Evolutionary conservation across 2,797 vertebrate species (phyloP).

Genomic region (Euthynnus affinis): DNA sequence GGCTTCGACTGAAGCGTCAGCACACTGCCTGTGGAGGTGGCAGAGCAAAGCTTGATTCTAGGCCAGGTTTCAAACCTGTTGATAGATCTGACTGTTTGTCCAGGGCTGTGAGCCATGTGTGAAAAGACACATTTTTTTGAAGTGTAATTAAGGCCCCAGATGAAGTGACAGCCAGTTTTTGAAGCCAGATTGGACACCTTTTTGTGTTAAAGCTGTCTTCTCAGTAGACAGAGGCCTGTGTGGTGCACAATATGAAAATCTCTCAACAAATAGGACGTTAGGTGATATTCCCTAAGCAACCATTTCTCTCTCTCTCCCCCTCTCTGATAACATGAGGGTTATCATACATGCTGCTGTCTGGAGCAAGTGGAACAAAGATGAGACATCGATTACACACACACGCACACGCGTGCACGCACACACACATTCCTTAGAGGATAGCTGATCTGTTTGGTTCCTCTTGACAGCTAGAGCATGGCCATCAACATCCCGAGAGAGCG

Average conservation of each 20-base stretch:
- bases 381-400: slow-evolving; percentile 73
- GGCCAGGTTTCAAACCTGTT: slow-evolving; percentile 52
- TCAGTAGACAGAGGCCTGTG: slow-evolving; percentile 21
- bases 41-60: slow-evolving; percentile 29
- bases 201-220: slow-evolving; percentile 25
- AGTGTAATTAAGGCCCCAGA: slow-evolving; percentile 59
- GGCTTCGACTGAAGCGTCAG: slow-evolving; percentile 15
- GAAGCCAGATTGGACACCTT: slow-evolving; percentile 29
- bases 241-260: slow-evolving; percentile 53
- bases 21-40: slow-evolving; percentile 34
- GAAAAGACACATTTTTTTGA: slow-evolving; percentile 23
- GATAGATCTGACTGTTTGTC: slow-evolving; percentile 51
- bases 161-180: slow-evolving; percentile 35
- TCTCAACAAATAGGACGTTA: slow-evolving; percentile 54
- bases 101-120: slow-evolving; percentile 25
- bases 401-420: slow-evolving; percentile 3
- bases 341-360: slow-evolving; percentile 76
- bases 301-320: slow-evolving; percentile 40
- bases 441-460: slow-evolving; percentile 74
- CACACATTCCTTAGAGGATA: slow-evolving; percentile 58
- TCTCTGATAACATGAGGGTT: slow-evolving; percentile 74
- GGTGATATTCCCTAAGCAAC: slow-evolving; percentile 73
- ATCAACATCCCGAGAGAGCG: slow-evolving; percentile 51
- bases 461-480: slow-evolving; percentile 74
- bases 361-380: slow-evolving; percentile 81